Evolutionary conservation across 2,888 invertebrate genomes (phyloP).

Genomic region (Polylopha cassiicola): DNA sequence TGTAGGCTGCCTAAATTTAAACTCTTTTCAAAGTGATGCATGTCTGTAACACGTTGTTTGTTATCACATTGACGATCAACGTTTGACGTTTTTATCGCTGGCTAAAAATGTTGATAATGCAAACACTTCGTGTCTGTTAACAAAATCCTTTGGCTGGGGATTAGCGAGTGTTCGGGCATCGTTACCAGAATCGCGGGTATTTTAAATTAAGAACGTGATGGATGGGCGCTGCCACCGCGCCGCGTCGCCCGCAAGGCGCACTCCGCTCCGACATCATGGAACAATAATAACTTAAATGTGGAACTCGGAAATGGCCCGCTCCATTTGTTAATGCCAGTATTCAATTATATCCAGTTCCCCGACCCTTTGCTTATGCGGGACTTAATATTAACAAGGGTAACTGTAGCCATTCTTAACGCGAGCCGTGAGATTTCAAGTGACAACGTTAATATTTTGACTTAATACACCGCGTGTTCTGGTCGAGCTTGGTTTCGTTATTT

Average conservation of each 20-base stretch:
- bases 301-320: constrained; percentile 67
- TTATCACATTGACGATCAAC: constrained; percentile 38
- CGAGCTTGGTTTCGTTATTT: constrained; percentile 17
- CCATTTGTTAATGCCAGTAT: constrained; percentile 75
- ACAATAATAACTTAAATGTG: constrained; percentile 73
- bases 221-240: constrained; percentile 58
- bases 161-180: constrained; percentile 59
- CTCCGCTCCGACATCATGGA: constrained; percentile 54
- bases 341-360: constrained; percentile 72
- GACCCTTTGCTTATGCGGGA: constrained; percentile 62
- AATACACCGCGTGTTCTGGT: constrained; percentile 12
- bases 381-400: constrained; percentile 57
- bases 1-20: constrained; percentile 47
- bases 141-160: constrained; percentile 54
- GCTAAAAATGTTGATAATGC: constrained; percentile 53
- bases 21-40: constrained; percentile 32
- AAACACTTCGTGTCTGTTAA: constrained; percentile 55
- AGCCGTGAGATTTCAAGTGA: constrained; percentile 13
- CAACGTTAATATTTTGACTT: constrained; percentile 20
- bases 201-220: constrained; percentile 75
- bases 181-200: constrained; percentile 67
- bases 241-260: constrained; percentile 1
- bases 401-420: constrained; percentile 38
- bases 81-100: constrained; percentile 47
- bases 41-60: constrained; percentile 40